Base-by-base conservation (phyloP, 2,888 invertebrate species). In the Agrenia bidenticulata region DNA sequence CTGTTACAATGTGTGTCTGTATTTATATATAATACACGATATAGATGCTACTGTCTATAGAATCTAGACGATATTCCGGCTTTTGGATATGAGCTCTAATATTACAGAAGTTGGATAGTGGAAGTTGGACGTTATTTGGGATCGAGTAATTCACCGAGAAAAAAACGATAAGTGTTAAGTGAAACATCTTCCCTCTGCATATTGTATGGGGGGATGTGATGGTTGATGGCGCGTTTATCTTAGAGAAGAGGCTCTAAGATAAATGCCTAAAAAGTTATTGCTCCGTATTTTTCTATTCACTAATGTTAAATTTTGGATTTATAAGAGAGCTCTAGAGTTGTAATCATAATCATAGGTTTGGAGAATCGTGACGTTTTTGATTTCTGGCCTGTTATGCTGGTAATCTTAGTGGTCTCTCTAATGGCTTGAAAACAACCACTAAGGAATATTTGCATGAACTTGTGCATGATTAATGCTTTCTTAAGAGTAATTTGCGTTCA, bases 391-490 rank as follows among this genome's bases (percentile, higher is more conserved):
- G 72, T 74, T 72, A 70, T 67, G 66, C 63, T 69, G 63, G 70
- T 69, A 73, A 67, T 71, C 71, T 70, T 55, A 59, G 57, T 63
- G 64, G 66, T 54, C 39, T 59, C 61, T 45, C 49, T 61, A 66
- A 66, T 63, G 64, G 62, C 64, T 65, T 39, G 41, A 64, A 65
- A 65, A 41, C 19, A 45, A 58, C 58, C 49, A 58, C 49, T 45
- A 13, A 5, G 58, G 58, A 58, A 70, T 69, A 66, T 70, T 73
- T 72, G 69, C 70, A 70, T 72, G 72, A 70, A 69, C 68, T 72
- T 71, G 72, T 68, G 70, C 67, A 74, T 74, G 73, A 74, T 72
- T 72, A 74, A 74, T 74, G 73, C 67, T 68, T 64, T 70, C 61
- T 63, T 51, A 57, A 63, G 66, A 72, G 71, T 74, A 72, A 72